Evolutionary conservation across 2,797 vertebrate species (phyloP).

Genomic region (Sparus aurata): DNA sequence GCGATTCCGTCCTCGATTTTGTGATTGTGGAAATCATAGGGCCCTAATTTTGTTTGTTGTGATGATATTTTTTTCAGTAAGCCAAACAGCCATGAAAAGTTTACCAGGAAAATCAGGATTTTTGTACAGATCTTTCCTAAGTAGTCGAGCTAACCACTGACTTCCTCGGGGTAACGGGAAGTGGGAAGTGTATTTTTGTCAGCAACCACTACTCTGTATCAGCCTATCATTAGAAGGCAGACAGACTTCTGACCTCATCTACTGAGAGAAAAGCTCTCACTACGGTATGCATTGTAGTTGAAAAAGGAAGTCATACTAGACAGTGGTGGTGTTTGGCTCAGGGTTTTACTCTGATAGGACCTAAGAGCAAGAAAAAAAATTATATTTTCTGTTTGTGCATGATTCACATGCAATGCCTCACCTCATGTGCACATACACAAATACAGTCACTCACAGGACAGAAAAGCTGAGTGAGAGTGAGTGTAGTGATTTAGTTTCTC

Average conservation of each 20-base stretch:
- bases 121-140: background rate
- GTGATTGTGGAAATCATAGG: too few species aligned
- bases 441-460: background rate
- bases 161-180: background rate
- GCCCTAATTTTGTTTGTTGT: too few species aligned
- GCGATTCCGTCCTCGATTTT: too few species aligned
- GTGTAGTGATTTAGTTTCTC: constrained; percentile 43
- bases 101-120: background rate
- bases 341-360: background rate
- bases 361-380: background rate
- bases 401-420: background rate
- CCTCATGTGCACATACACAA: constrained; percentile 10
- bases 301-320: background rate
- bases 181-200: background rate
- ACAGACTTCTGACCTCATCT: constrained; percentile 2
- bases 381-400: background rate
- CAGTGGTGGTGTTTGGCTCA: background rate
- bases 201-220: background rate
- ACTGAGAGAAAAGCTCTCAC: background rate
- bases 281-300: background rate
- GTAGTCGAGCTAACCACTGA: background rate
- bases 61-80: too few species aligned
- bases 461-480: constrained; percentile 1
- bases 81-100: background rate
- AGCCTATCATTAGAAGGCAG: background rate